These are phyloP conservation scores for Brachionus manjavacas DNA, from an alignment of 1,140 invertebrate species.

Conservation along the genomic window DNA sequence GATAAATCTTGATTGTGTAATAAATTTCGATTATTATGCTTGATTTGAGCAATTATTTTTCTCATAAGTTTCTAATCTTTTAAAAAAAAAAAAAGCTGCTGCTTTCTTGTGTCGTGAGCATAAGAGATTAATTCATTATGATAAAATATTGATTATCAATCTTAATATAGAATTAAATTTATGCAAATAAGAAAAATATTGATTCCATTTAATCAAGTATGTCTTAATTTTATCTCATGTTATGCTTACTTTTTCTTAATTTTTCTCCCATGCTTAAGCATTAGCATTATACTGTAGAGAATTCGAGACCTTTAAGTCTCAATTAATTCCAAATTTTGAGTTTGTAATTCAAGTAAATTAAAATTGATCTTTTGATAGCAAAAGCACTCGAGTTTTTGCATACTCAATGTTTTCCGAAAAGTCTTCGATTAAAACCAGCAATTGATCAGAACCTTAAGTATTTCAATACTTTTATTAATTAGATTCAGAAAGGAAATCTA, in stretches of 20 bases:
- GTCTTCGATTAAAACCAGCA: not conserved
- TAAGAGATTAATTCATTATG: not conserved
- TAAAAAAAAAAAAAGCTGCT: not conserved
- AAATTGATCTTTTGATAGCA: not conserved
- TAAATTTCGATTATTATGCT: not conserved
- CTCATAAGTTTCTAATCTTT: not conserved
- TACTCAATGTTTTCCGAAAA: not conserved
- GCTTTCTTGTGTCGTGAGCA: not conserved
- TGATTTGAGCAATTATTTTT: not conserved
- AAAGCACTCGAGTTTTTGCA: not conserved
- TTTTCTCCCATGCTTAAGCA: not conserved
- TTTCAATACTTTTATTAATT: not conserved
- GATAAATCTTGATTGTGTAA: not conserved
- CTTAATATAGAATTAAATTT: not conserved
- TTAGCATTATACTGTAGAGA: not conserved
- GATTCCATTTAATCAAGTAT: not conserved
- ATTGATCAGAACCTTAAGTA: not conserved
- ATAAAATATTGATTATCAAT: slow-evolving; percentile 1
- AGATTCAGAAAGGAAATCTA: not conserved
- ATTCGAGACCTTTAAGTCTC: not conserved
- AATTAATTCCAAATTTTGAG: not conserved
- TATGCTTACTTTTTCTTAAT: not conserved
- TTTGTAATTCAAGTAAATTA: not conserved
- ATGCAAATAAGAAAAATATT: not conserved
- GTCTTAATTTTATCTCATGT: not conserved